Conservation (phyloP, 2,797 vertebrate species). For the Lithobates pipiens region DNA sequence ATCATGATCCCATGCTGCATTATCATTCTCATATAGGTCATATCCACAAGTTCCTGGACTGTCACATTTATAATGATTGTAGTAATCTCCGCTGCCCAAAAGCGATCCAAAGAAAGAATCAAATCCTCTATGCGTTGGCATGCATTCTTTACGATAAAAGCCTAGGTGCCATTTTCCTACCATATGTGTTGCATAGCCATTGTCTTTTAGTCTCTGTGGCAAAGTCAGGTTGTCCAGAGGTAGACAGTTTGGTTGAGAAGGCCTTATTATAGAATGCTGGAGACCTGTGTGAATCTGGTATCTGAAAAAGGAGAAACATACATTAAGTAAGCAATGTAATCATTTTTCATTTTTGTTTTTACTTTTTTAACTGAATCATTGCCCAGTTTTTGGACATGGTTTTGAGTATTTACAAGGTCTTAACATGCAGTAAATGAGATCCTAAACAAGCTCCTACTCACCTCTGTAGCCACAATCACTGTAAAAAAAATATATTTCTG, state of each 20-base stretch:
- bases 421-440: too few species aligned
- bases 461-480: too few species aligned
- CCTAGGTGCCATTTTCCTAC: conserved; percentile 99
- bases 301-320: conserved; percentile 72
- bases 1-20: conserved; percentile 93
- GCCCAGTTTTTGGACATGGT: too few species aligned
- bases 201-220: conserved; percentile 92
- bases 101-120: conserved; percentile 96
- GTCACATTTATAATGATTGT: conserved; percentile 96
- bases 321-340: not conserved
- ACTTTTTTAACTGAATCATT: too few species aligned
- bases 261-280: conserved; percentile 95
- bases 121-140: conserved; percentile 94
- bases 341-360: too few species aligned
- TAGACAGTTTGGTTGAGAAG: conserved; percentile 94
- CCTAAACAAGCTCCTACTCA: too few species aligned
- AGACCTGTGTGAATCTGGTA: conserved; percentile 99
- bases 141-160: conserved; percentile 92
- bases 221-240: conserved; percentile 92
- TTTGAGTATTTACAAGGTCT: too few species aligned
- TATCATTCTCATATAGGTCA: conserved; percentile 92
- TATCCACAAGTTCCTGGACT: conserved; percentile 92
- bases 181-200: conserved; percentile 95
- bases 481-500: too few species aligned
- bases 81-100: conserved; percentile 94